Evolutionary conservation across 2,797 vertebrate genomes (phyloP), one percentile per base, ranked within the genome.

Genomic region (Champsocephalus gunnari): DNA sequence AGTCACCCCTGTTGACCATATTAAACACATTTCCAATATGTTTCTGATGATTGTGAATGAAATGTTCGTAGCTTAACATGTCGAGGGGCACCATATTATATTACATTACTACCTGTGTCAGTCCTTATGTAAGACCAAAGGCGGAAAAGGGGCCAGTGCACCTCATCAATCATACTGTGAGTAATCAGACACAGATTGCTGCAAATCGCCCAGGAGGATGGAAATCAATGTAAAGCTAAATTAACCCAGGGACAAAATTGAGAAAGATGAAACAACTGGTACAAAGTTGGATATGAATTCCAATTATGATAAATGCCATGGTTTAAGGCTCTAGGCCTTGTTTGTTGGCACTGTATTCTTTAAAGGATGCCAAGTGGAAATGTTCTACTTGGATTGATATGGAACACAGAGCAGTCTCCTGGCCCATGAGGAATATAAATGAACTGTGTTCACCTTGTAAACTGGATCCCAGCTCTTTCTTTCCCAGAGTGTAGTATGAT

Each of bases 201-300:
- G 77, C 84, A 92, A 91, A 92, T 92, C 43, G 80, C 90, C 81
- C 79, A 73, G 89, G 87, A 92, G 88, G 82, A 80, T 58, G 75
- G 49, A 49, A 85, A 92, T 92, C 87, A 88, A 90, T 92, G 91
- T 86, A 85, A 85, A 85, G 88, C 84, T 79, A 90, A 92, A 91
- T 90, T 87, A 89, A 86, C 84, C 83, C 53, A 9, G 78, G 80
- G 84, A 89, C 77, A 77, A 81, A 88, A 89, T 58, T 90, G 88
- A 89, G 87, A 87, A 85, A 90, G 90, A 92, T 89, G 71, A 88
- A 90, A 87, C 82, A 88, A 89, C 87, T 72, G 75, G 66, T 75
- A 66, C 55, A 77, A 76, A 82, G 79, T 84, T 88, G 69, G 71
- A 88, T 91, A 83, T 85, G 80, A 86, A 86, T 88, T 86, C 70